Evolutionary conservation across 1,140 invertebrate species (phyloP), one percentile per base, ranked within the genome.

Genomic region (Lepidostoma basale): DNA sequence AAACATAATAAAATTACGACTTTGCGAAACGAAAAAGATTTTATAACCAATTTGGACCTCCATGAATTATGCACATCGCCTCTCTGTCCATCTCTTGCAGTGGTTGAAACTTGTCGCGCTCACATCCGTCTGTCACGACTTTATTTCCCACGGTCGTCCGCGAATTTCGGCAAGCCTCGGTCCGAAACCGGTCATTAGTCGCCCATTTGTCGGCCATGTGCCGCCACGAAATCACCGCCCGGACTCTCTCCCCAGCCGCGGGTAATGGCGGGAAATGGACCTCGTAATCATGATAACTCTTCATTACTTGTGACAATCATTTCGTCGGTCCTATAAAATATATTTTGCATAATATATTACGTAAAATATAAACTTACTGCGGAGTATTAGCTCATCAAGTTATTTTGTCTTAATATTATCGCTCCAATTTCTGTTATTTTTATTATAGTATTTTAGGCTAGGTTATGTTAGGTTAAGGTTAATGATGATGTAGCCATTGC

Each of bases 251-350:
- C 45, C 10, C 22, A 25, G 45, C 45, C 45, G 45, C 45, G 45
- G 45, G 33, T 36, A 36, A n/a, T 49, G 18, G 30, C 33, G 52
- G 33, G 16, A 56, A 56, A 56, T 56, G 52, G 33, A 30, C 14
- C 52, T 28, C 52, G 33, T 56, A 56, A 56, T 56, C 33, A 56
- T n/a, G 9, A 23, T 56, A n/a, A n/a, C n/a, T 26, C 26, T 16
- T 16, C 52, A 16, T 56, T n/a, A 6, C 52, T 16, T 36, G 52
- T 28, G 52, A 56, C 52, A 56, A 30, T 56, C 52, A 16, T 6
- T 33, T 45, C 18, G 6, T 22, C 44, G 44, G 10, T 16, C 20
- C 44, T 9, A 6, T n/a, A 36, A 36, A n/a, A n/a, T n/a, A n/a
- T n/a, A n/a, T n/a, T n/a, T n/a, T n/a, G n/a, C n/a, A n/a, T n/a